Base-by-base conservation (phyloP, 1,140 invertebrate genomes). In the Orchesella cincta region DNA sequence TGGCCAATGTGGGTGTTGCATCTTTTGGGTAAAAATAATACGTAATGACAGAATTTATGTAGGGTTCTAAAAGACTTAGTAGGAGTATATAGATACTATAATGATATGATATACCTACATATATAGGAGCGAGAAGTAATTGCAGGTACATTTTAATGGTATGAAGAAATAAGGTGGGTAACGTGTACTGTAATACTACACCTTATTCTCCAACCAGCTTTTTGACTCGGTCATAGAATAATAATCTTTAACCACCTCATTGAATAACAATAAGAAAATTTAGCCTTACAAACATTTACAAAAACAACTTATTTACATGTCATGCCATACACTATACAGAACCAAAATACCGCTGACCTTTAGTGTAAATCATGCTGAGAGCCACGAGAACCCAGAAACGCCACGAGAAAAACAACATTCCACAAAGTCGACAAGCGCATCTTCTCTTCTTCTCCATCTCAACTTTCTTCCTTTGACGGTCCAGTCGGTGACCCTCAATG, bases 381-480 rank as follows among this genome's bases (percentile, higher is more conserved):
- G 81, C 78, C 28, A 82, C 78, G 39, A 82, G 79, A 72, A 80
- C 81, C 81, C 20, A 82, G 64, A 34, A 82, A 82, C 23, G 79
- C 74, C 18, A 78, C 39, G 0, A 82, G 75, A 75, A 82, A 70
- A 82, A 76, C 1, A 82, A 29, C 52, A 82, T 82, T n/a, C 81
- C 81, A 71, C 26, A 76, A 18, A 82, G 18, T n/a, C 81, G 78
- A 76, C 81, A 80, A 1, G 72, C 54, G 52, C 81, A 82, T 46
- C 81, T 73, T 71, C 81, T 75, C 33, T 64, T 79, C 67, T 82
- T 82, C 35, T 76, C 79, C 34, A 39, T 23, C 62, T 80, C 64
- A 36, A 82, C 76, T 76, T 79, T 79, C 35, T 75, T 78, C 76
- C 76, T 78, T 75, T 80, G 79, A 46, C 75, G 52, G 31, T 76